A percentile compares a stretch with the other conserved stretches of the same genome.
phyloP scores from a whole-genome alignment of 2,113 vertebrate genomes.

The Phrynocephalus versicolor region DNA sequence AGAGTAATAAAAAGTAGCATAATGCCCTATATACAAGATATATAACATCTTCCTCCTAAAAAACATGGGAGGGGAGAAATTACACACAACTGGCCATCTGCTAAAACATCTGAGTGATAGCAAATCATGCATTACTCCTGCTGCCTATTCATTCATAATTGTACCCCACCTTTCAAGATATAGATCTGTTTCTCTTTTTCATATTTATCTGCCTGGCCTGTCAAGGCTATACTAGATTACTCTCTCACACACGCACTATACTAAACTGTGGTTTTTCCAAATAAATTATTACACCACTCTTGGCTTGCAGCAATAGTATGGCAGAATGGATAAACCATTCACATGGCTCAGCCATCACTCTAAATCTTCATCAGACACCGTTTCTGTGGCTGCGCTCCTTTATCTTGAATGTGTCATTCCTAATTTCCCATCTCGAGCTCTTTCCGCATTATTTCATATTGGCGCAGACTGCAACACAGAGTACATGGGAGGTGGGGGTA shows the following conservation, averaged over 20 bases:
- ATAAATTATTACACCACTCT: constrained; percentile 68
- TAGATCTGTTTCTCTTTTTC: constrained; percentile 63
- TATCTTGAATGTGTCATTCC: constrained; percentile 59
- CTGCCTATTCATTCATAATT: constrained; percentile 57
- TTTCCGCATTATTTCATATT: constrained; percentile 59
- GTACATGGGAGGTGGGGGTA: background rate
- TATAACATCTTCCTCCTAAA: background rate
- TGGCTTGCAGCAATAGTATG: constrained; percentile 57
- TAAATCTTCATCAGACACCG: constrained; percentile 63
- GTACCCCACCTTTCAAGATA: constrained; percentile 57
- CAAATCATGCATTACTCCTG: constrained; percentile 21
- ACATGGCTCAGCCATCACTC: constrained; percentile 49
- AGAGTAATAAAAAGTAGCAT: constrained; percentile 13
- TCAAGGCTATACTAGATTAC: constrained; percentile 50
- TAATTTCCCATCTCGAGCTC: constrained; percentile 54
- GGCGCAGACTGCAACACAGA: constrained; percentile 37
- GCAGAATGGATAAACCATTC: constrained; percentile 65
- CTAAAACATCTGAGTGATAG: constrained; percentile 29
- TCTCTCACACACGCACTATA: constrained; percentile 62
- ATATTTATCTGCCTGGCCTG: constrained; percentile 64
- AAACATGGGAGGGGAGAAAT: constrained; percentile 13
- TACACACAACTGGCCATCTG: constrained; percentile 25
- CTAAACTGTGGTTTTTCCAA: constrained; percentile 67
- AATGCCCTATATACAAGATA: constrained; percentile 15
- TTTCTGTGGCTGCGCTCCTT: constrained; percentile 55